Conservation (phyloP, 1,140 invertebrate genomes). For the Drosophila repleta region DNA sequence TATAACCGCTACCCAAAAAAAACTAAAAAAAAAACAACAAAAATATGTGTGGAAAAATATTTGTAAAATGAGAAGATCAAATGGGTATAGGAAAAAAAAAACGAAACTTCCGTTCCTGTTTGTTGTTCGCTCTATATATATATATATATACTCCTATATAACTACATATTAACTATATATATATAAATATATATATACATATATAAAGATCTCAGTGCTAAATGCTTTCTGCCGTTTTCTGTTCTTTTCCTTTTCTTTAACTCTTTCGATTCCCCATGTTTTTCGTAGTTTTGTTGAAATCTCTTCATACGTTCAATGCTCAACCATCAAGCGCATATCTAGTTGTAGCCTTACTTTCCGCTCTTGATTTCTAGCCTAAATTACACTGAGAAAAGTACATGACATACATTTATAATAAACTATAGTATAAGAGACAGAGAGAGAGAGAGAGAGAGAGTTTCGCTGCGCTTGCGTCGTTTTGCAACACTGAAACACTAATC, state of each 20-base stretch:
- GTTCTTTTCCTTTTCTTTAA: constrained; percentile 3
- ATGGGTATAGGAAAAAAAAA: constrained; percentile 57
- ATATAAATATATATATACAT: constrained; percentile 3
- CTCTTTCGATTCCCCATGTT: background rate
- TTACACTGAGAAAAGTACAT: constrained; percentile 64
- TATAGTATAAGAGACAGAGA: background rate
- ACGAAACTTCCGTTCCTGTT: constrained; percentile 56
- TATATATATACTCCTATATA: constrained; percentile 25
- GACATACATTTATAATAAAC: constrained; percentile 18
- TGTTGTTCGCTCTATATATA: constrained; percentile 58
- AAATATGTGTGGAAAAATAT: constrained; percentile 40
- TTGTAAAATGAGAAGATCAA: constrained; percentile 14
- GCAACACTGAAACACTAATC: constrained; percentile 18
- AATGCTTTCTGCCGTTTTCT: no score
- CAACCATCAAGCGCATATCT: constrained; percentile 24
- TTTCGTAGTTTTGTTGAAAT: constrained; percentile 22
- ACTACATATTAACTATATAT: constrained; percentile 5
- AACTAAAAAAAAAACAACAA: constrained; percentile 39
- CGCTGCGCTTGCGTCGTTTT: constrained; percentile 35
- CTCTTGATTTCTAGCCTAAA: constrained; percentile 29
- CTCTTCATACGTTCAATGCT: background rate
- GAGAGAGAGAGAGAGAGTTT: constrained; percentile 12
- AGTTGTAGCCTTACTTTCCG: constrained; percentile 12
- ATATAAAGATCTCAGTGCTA: constrained; percentile 35
- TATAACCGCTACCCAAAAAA: constrained; percentile 50